Conservation (phyloP, 2,113 vertebrate species). For the Hippocampus barbouri region DNA sequence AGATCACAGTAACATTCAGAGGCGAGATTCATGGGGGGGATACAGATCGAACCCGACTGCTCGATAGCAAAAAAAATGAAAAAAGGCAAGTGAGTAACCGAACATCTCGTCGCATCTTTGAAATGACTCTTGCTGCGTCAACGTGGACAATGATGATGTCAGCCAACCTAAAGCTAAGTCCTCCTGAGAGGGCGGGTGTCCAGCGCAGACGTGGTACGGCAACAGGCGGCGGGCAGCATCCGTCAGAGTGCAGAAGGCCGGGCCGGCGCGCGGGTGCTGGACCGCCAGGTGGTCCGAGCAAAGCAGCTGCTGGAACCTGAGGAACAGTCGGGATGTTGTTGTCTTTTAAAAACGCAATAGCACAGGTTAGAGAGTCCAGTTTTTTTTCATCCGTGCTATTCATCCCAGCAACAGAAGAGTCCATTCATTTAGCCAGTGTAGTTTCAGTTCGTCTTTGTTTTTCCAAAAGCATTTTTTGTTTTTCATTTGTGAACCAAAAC, state of each 20-base stretch:
- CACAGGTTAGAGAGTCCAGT: not conserved
- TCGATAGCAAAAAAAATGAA: not conserved
- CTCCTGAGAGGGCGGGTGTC: constrained; percentile 60
- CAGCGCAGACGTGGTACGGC: constrained; percentile 74
- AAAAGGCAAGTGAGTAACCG: too few species aligned
- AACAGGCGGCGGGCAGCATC: constrained; percentile 67
- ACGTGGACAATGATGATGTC: not conserved
- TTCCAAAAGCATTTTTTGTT: too few species aligned
- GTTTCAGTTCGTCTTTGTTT: too few species aligned
- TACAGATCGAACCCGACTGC: not conserved
- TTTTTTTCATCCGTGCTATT: too few species aligned
- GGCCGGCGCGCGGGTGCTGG: constrained; percentile 56
- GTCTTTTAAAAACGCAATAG: not conserved
- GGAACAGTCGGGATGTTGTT: not conserved
- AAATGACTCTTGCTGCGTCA: not conserved
- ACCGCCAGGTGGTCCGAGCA: constrained; percentile 66
- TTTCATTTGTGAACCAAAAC: too few species aligned
- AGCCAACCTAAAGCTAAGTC: constrained; percentile 67
- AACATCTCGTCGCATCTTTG: too few species aligned
- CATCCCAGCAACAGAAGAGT: too few species aligned
- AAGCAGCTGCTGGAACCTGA: constrained; percentile 74
- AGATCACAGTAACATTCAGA: not conserved
- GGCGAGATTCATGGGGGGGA: too few species aligned
- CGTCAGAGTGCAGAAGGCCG: constrained; percentile 66
- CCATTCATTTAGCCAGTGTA: too few species aligned